These are phyloP conservation scores for Cheilosia impressa DNA, from an alignment of 2,888 invertebrate genomes.

Conservation along the genomic window DNA sequence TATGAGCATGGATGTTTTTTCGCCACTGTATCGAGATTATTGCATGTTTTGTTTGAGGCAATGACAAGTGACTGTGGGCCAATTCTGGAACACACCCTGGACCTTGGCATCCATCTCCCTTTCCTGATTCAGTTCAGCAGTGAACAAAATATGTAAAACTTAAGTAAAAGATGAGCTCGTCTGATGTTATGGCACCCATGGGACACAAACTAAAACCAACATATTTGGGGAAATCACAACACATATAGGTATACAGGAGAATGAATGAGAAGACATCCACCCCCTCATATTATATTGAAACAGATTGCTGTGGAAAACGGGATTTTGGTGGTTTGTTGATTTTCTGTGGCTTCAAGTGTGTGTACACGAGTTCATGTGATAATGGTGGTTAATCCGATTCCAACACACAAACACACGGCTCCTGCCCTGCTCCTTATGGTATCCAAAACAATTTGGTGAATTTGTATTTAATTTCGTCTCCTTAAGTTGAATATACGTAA, in stretches of 20 bases:
- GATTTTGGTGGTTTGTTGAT: constrained; percentile 68
- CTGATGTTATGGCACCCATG: constrained; percentile 84
- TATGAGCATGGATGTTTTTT: not conserved
- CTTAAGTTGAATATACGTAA: constrained; percentile 25
- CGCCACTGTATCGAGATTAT: constrained; percentile 53
- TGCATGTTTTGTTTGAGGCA: constrained; percentile 57
- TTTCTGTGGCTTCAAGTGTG: constrained; percentile 55
- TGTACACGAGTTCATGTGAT: constrained; percentile 30
- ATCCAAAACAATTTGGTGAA: constrained; percentile 63
- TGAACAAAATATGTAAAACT: constrained; percentile 82
- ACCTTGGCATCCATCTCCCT: constrained; percentile 6
- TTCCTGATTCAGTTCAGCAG: not conserved
- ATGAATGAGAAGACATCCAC: constrained; percentile 58
- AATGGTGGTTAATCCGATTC: constrained; percentile 18
- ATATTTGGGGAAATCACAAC: constrained; percentile 65
- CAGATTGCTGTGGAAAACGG: constrained; percentile 80
- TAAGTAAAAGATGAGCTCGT: constrained; percentile 84
- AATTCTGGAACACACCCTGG: constrained; percentile 23
- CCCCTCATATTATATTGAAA: constrained; percentile 82
- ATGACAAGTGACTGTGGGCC: constrained; percentile 59
- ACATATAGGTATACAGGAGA: not conserved
- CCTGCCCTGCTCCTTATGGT: constrained; percentile 15
- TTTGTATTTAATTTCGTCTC: constrained; percentile 57
- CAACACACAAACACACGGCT: constrained; percentile 2
- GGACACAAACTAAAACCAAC: constrained; percentile 78